Conservation (phyloP, 2,797 vertebrate species). For the Podarcis siculus region DNA sequence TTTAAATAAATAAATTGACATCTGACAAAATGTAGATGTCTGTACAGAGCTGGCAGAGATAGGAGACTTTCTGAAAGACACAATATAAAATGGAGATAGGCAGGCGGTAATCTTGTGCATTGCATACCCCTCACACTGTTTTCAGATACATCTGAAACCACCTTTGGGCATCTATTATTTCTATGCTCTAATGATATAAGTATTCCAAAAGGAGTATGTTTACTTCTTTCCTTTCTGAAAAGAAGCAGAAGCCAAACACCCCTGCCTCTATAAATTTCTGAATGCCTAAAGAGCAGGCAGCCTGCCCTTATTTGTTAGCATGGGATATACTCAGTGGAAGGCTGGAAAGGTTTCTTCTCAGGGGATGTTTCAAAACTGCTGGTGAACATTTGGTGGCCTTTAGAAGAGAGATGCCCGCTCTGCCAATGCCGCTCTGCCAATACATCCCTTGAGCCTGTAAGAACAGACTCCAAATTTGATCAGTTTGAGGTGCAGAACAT, state of each 20-base stretch:
- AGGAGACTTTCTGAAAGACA: background rate
- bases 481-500: constrained; percentile 60
- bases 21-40: background rate
- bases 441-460: constrained; percentile 65
- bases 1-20: background rate
- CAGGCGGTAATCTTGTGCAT: background rate
- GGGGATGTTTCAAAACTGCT: constrained; percentile 65
- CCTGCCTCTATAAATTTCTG: constrained; percentile 70
- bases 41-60: background rate
- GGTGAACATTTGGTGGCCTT: constrained; percentile 78
- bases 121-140: background rate
- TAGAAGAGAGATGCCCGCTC: constrained; percentile 58
- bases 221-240: constrained; percentile 27
- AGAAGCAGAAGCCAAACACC: constrained; percentile 63
- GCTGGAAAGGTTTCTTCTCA: constrained; percentile 75
- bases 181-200: constrained; percentile 21
- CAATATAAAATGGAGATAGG: background rate
- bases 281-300: constrained; percentile 64
- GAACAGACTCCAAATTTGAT: constrained; percentile 66
- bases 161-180: constrained; percentile 38
- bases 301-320: constrained; percentile 67
- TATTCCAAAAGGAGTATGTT: constrained; percentile 45
- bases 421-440: constrained; percentile 71
- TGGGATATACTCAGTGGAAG: constrained; percentile 69
- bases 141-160: background rate